These are phyloP conservation scores for Myxocyprinus asiaticus DNA, from an alignment of 2,113 vertebrate genomes.

Conservation along the genomic window DNA sequence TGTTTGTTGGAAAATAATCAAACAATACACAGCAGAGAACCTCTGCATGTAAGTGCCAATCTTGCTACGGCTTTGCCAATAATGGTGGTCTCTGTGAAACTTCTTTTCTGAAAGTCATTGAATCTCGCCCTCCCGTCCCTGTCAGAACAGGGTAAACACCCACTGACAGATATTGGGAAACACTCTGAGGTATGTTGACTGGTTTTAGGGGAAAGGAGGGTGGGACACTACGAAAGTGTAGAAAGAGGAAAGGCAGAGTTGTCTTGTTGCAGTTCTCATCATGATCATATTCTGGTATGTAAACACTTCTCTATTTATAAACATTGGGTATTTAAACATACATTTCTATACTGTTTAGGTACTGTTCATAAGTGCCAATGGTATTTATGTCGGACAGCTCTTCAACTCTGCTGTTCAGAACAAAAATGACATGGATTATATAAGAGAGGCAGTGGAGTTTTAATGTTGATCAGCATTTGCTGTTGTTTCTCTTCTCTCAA, in stretches of 20 bases:
- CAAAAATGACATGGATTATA: too few relatives aligned
- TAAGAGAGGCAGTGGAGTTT: too few relatives aligned
- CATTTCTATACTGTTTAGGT: background rate
- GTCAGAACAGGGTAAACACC: slow-evolving; percentile 3
- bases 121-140: background rate
- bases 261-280: background rate
- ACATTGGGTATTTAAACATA: background rate
- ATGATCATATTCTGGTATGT: slow-evolving; percentile 41
- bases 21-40: background rate
- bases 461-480: too few relatives aligned
- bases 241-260: background rate
- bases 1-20: background rate
- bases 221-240: slow-evolving; percentile 28
- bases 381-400: too few relatives aligned
- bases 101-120: background rate
- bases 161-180: slow-evolving; percentile 14
- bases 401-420: too few relatives aligned
- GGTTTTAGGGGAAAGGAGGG: background rate
- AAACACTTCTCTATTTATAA: background rate
- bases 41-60: background rate
- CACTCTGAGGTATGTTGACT: background rate
- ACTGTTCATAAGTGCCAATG: too few relatives aligned
- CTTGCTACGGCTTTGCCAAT: background rate
- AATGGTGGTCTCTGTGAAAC: background rate
- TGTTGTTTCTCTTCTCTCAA: too few relatives aligned